Evolutionary conservation across 2,888 invertebrate species (phyloP), one percentile per base, ranked within the genome.

Genomic region (Malthinus flaveolus): DNA sequence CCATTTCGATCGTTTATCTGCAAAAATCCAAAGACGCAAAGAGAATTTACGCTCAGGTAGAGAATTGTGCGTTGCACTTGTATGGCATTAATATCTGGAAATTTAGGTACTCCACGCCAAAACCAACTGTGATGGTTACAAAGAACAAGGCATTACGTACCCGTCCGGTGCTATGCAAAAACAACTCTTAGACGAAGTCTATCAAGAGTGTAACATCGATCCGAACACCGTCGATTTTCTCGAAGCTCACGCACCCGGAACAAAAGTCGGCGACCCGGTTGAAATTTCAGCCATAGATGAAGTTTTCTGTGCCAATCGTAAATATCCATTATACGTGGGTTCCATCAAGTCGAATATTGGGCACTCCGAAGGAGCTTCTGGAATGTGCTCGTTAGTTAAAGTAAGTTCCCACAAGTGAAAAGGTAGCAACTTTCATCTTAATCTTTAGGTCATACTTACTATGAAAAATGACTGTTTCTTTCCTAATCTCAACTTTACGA

Each of bases 291-390:
- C 93, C 0, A 86, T 97, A 48, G 89, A 91, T 48, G 87, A 88
- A 66, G 84, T 91, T 32, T 87, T 95, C 74, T 90, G 91, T 71
- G 83, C 84, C 3, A 86, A 85, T 13, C 83, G 95, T n/a, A 85
- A 83, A 9, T 87, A 85, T 0, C 90, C 96, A 0, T 82, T 96
- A 0, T 79, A 85, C 47, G 90, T 97, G 57, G 97, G 97, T 1
- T 93, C 96, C 0, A 87, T 95, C 32, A 97, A 97, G 75, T 95
- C 95, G 0, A 97, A 96, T 78, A 83, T 96, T 75, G 97, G 97
- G 0, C 97, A 97, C 77, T 85, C 92, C 0, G 97, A 97, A 74
- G 90, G 95, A 0, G 86, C 87, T 1, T 91, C 92, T 4, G 91
- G 94, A 7, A 80, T 95, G 34, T 55, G 59, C 36, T 59, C 59